Base-by-base conservation (phyloP, 2,113 vertebrate genomes). In the Eurypyga helias region DNA sequence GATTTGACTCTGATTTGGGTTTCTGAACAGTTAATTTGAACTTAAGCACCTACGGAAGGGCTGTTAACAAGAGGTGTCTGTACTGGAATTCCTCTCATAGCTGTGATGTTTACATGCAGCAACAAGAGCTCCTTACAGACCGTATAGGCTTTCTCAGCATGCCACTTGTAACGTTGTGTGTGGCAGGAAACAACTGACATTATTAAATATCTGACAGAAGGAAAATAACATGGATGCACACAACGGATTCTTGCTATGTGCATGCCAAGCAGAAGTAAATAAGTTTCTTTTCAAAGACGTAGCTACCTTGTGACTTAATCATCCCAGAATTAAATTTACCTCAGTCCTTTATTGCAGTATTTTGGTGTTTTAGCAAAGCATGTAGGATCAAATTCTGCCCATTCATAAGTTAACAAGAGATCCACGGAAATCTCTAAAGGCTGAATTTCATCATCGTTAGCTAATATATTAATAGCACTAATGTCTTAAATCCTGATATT, bases 1-100 rank as follows among this genome's bases (percentile, higher is more conserved):
- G 86, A 93, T 96, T 97, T 97, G 89, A 97, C 88, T 97, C 94
- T 97, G 97, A 97, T 97, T 97, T 97, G 89, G 72, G 77, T 91
- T 96, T 98, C 80, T 96, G 94, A 92, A 96, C 64, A 60, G 93
- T 96, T 98, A 94, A 97, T 97, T 98, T 96, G 94, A 97, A 96
- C 72, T 90, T 97, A 97, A 97, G 90, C 83, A 94, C 79, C 93
- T 97, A 90, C 15, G 80, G 87, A 98, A 96, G 65, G 73, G 78
- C 91, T 93, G 90, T 91, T 93, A 95, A 84, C 80, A 67, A 71
- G 93, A 96, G 83, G 78, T 71, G 76, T 72, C 95, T 88, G 83
- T 65, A 33, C 54, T 72, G 61, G 84, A 93, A 96, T 94, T 71
- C 72, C 71, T 51, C 82, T 89, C 58, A 48, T 71, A 75, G 52